Evolutionary conservation across 2,888 invertebrate species (phyloP), one percentile per base, ranked within the genome.

Genomic region (Zygothrica quintamaculata): DNA sequence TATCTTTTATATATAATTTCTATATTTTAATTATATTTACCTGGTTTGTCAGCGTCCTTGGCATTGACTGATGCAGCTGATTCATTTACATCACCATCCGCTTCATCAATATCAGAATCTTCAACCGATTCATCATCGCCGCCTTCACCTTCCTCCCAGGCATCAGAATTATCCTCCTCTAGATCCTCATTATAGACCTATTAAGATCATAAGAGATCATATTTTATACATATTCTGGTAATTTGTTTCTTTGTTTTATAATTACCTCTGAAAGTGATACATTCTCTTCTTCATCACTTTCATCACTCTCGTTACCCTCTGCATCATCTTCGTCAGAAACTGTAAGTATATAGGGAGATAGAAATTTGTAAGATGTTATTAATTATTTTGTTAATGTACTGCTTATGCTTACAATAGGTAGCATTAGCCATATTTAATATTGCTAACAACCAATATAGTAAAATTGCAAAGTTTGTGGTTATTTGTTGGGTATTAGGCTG

Each of bases 81-180:
- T 68, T 88, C 88, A 61, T 87, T 86, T 59, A 82, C 77, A 43
- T 86, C 88, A 50, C 82, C 88, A 71, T 92, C 93, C 65, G 92
- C 93, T 50, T 92, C 93, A 79, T 86, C 84, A 52, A 84, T 84
- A 62, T 93, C 93, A 15, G 92, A 92, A 71, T 93, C 92, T 43
- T 93, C 92, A 66, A 93, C 92, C 44, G 93, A 93, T 53, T 93
- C 93, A 3, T 93, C 92, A 66, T 93, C 93, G 26, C 90, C 92
- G 43, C 90, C 92, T 58, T 92, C 92, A 15, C 93, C 93, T 42
- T 93, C 94, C 58, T 93, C 94, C 79, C 94, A 94, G n/a, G n/a
- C n/a, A 40, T 93, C 94, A 64, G 93, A 93, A 81, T 93, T 93
- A 72, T 93, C 94, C 76, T 93, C 93, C 85, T 93, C 92, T 42